Evolutionary conservation across 2,888 invertebrate genomes (phyloP), one percentile per base, ranked within the genome.

Genomic region (Troglohyphantes excavatus): DNA sequence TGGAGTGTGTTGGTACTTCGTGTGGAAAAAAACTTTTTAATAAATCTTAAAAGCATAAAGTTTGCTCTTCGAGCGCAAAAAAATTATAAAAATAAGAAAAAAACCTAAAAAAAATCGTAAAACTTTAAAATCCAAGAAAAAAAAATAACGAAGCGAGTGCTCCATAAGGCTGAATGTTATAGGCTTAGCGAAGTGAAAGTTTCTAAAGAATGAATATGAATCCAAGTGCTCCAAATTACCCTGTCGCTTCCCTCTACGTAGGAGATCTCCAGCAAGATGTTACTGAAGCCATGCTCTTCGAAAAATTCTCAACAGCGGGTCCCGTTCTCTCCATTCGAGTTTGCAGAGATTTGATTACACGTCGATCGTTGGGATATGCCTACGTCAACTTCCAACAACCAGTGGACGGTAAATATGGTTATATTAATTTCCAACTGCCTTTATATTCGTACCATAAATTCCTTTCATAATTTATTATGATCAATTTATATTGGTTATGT

Each of bases 321-420:
- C 99, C 99, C 92, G 99, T 99, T 91, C 95, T 99, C 92, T 99
- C 99, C 91, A 99, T 99, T 94, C 96, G 99, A 93, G 99, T 99
- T 91, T 99, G 99, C 94, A 96, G 99, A 93, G 99, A 99, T 94
- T 96, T 99, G 95, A 96, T 98, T 92, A 99, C 99, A 92, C 96
- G 99, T 93, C 96, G 98, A 93, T 99, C 99, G 90, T 95, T 99
- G 92, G 99, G 99, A 92, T 99, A 99, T 95, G 99, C 99, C 93
- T 99, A 99, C 94, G 99, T 99, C 92, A 99, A 99, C 95, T 99
- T 99, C 94, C 99, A 99, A 94, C 98, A 99, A 94, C 98, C 99
- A 93, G 97, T 98, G 92, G 99, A 99, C 95, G 99, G 99, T 99
- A 95, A 96, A 53, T 53, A 53, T n/a, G 7, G n/a, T n/a, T n/a